phyloP scores from a whole-genome alignment of 2,888 invertebrate genomes.

The Axea sp. region DNA sequence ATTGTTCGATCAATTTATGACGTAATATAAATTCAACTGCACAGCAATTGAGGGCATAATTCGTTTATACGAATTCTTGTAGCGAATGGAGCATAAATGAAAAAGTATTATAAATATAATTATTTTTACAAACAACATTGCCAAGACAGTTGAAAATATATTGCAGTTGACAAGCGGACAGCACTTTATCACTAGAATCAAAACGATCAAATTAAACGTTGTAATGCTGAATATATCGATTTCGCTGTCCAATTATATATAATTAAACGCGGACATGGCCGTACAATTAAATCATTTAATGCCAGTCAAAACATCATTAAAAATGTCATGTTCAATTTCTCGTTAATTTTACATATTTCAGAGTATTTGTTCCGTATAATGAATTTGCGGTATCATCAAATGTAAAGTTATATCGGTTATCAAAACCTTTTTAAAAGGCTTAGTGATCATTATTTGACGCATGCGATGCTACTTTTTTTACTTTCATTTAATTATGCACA shows the following conservation, averaged over 20 bases:
- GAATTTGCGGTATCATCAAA: neutral
- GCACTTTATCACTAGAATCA: conserved; percentile 11
- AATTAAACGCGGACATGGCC: conserved; percentile 17
- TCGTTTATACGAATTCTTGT: neutral
- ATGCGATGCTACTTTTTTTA: no score
- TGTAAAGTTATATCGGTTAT: neutral
- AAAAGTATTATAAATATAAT: neutral
- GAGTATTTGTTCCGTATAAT: neutral
- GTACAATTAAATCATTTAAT: conserved; percentile 35
- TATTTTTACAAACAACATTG: conserved; percentile 9
- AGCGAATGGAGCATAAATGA: conserved; percentile 6
- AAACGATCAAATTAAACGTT: conserved; percentile 16
- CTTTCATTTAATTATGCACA: no score
- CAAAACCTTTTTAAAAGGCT: no score
- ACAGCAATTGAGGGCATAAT: no score
- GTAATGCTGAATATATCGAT: conserved; percentile 13
- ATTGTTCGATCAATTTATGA: no score
- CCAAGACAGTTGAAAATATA: conserved; percentile 3
- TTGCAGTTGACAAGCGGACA: no score
- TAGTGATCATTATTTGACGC: no score
- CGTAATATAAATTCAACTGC: no score
- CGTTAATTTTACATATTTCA: conserved; percentile 1
- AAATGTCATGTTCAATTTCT: conserved; percentile 9
- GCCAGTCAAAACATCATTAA: conserved; percentile 9
- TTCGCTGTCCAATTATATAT: conserved; percentile 38